These are phyloP conservation scores for Cetoscarus ocellatus DNA, from an alignment of 2,797 vertebrate species.

Conservation along the genomic window DNA sequence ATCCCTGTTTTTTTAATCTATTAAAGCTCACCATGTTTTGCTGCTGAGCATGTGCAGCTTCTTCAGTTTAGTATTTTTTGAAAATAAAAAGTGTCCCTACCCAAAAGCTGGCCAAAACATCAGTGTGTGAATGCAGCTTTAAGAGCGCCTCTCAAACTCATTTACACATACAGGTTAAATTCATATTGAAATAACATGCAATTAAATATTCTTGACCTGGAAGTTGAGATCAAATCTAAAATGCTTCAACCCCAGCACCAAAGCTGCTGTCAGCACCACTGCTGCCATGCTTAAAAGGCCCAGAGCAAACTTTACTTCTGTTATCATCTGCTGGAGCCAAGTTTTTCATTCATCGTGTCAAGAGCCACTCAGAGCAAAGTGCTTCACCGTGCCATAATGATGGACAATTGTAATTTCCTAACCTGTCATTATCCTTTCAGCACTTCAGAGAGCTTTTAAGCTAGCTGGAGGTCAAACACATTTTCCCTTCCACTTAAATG, in stretches of 20 bases:
- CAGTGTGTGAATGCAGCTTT: too few species aligned
- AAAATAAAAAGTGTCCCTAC: too few species aligned
- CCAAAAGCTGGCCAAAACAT: too few species aligned
- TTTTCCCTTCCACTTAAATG: constrained; percentile 36
- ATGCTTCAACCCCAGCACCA: neutral
- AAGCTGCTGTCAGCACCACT: neutral
- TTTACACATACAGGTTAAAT: too few species aligned
- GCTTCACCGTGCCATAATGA: constrained; percentile 52
- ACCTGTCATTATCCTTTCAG: constrained; percentile 60
- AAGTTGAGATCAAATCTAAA: neutral
- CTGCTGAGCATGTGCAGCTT: too few species aligned
- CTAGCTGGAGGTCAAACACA: constrained; percentile 37
- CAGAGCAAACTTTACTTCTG: constrained; percentile 21
- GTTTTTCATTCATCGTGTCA: constrained; percentile 43
- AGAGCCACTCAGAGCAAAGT: constrained; percentile 56
- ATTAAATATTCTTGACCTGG: neutral
- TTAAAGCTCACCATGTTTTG: too few species aligned
- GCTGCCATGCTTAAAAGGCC: neutral
- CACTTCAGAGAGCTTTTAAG: constrained; percentile 54
- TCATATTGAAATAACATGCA: too few species aligned
- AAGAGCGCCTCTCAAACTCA: too few species aligned
- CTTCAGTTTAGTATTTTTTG: too few species aligned
- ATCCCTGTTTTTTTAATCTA: too few species aligned
- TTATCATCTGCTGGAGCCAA: constrained; percentile 27
- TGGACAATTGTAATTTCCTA: constrained; percentile 52